A percentile compares a stretch with the other conserved stretches of the same genome.
These are phyloP conservation scores for Dynastes hyllus DNA, from an alignment of 2,888 invertebrate genomes.

Conservation along the genomic window DNA sequence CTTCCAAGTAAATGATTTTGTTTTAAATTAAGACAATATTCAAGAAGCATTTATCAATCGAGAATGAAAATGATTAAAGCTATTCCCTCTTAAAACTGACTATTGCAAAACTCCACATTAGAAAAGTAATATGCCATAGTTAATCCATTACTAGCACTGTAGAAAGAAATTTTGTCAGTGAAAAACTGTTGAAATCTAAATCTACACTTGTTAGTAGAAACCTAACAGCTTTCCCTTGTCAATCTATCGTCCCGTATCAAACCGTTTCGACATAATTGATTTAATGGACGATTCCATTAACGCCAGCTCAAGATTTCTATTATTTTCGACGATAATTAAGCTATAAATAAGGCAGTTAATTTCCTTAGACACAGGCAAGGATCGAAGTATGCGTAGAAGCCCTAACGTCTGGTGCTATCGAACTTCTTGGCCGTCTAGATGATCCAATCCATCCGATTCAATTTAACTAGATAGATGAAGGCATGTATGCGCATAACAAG, in stretches of 20 bases:
- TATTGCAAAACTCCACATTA: too few species aligned
- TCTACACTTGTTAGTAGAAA: too few species aligned
- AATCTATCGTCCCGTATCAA: neutral
- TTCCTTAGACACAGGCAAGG: constrained; percentile 14
- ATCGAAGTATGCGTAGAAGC: neutral
- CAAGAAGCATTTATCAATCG: too few species aligned
- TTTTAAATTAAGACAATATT: too few species aligned
- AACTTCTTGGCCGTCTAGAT: constrained; percentile 19
- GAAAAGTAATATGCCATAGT: too few species aligned
- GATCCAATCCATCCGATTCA: constrained; percentile 40
- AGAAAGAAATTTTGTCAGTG: too few species aligned
- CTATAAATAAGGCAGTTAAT: constrained; percentile 37
- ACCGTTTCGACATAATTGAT: constrained; percentile 16
- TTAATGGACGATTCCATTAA: constrained; percentile 8
- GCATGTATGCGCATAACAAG: neutral
- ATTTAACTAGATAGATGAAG: constrained; percentile 18
- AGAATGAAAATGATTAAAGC: too few species aligned
- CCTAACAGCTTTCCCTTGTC: neutral
- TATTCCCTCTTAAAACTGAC: too few species aligned
- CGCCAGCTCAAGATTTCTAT: constrained; percentile 29
- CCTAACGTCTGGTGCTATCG: constrained; percentile 43
- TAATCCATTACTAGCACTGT: too few species aligned
- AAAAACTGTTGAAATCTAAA: too few species aligned
- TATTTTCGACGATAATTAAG: constrained; percentile 36
- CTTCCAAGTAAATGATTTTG: too few species aligned